Conservation (phyloP, 2,888 invertebrate genomes). For the Parnassius smintheus region DNA sequence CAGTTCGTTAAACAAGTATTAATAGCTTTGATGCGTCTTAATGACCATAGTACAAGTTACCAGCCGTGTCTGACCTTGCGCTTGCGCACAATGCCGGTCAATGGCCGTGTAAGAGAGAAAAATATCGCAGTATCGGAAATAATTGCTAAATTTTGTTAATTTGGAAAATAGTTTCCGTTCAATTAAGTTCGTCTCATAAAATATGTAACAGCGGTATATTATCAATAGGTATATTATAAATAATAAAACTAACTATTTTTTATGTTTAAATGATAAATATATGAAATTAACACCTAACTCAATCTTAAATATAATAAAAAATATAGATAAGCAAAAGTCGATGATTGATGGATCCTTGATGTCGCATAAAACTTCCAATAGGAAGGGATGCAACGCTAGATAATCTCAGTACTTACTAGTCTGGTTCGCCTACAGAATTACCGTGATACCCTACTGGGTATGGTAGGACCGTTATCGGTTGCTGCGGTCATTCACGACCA, state of each 20-base stretch:
- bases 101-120: slow-evolving; percentile 35
- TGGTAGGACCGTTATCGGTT: slow-evolving; percentile 56
- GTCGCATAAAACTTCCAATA: slow-evolving; percentile 21
- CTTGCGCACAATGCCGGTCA: slow-evolving; percentile 42
- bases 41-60: slow-evolving; percentile 45
- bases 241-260: no score
- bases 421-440: slow-evolving; percentile 27
- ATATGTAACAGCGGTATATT: background rate
- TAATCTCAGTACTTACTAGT: slow-evolving; percentile 18
- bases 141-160: slow-evolving; percentile 23
- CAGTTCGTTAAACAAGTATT: slow-evolving; percentile 33
- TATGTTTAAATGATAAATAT: background rate
- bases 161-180: background rate
- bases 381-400: slow-evolving; percentile 10
- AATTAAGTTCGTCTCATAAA: background rate
- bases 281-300: slow-evolving; percentile 10
- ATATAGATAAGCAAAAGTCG: slow-evolving; percentile 7
- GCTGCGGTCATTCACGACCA: slow-evolving; percentile 57
- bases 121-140: slow-evolving; percentile 28
- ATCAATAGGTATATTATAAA: no score
- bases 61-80: slow-evolving; percentile 76
- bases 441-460: slow-evolving; percentile 41
- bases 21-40: slow-evolving; percentile 37
- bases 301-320: slow-evolving; percentile 11
- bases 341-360: slow-evolving; percentile 24